Evolutionary conservation across 2,888 invertebrate species (phyloP), one percentile per base, ranked within the genome.

Genomic region (Epinotia nisella): DNA sequence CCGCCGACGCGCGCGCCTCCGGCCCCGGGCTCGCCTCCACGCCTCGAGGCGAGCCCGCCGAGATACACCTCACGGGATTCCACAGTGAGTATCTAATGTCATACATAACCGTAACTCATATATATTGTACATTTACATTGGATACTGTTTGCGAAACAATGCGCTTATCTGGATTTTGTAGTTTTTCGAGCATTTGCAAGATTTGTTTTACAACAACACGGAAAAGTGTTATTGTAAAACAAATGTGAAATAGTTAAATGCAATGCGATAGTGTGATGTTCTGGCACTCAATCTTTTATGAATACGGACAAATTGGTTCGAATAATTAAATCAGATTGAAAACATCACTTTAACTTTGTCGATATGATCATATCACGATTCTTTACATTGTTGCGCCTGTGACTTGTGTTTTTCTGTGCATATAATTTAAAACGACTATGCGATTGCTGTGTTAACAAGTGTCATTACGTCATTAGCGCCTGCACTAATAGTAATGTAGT

Each of bases 61-160:
- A 93, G 35, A 90, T 94, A 81, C 90, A 90, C 56, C 89, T 94
- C 35, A 91, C 90, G 61, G 94, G 94, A 0, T 93, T 93, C 74
- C 88, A 89, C 75, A 84, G 93, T 92, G 74, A 88, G 88, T 84
- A 39, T 24, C 17, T 9, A 10, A n/a, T 19, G n/a, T n/a, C n/a
- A n/a, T n/a, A n/a, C n/a, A n/a, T n/a, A n/a, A n/a, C n/a, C n/a
- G n/a, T n/a, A n/a, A n/a, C n/a, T n/a, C n/a, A n/a, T n/a, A n/a
- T n/a, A 10, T 39, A 1, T 2, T 39, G 39, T 11, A 10, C 10
- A 39, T 39, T 39, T 39, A 13, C 45, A 45, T 3, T 4, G 15
- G 13, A 13, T 29, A 5, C 13, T 3, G 13, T 45, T 13, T 45
- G 3, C 1, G 45, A 13, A 15, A 45, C 4, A 15, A 13, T 45